Evolutionary conservation across 2,888 invertebrate species (phyloP), one percentile per base, ranked within the genome.

Genomic region (Tridacna crocea): DNA sequence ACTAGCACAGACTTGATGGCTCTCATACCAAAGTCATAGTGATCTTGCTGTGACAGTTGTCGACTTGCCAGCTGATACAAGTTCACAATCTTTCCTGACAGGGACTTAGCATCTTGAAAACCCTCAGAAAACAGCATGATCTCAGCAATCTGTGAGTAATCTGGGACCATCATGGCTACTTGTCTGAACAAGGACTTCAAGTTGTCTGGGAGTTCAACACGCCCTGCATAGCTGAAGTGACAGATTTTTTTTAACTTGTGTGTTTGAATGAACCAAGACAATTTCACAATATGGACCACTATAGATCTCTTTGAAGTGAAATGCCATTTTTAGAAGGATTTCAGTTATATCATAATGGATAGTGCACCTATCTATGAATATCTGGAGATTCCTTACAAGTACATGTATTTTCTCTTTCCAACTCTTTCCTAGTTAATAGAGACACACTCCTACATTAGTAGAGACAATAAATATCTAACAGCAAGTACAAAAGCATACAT

Each of bases 151-250:
- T 92, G 91, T 0, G 92, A 90, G 80, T 94, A 94, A 83, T 94
- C 93, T 10, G 94, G 94, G 6, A 94, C 94, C 94, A 94, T 94
- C 94, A 94, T 94, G 76, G 94, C 94, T 26, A 94, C 94, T 1
- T 92, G 93, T 22, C 94, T 91, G 89, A 94, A 94, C 82, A 94
- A 83, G 8, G 93, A 93, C 88, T 94, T 94, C 82, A 94, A 87
- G 88, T 94, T 94, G 89, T 94, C 94, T 0, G 94, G 94, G 47
- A 94, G 89, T 81, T 94, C 94, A 36, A 94, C 94, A 79, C 94
- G 90, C 10, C 94, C 94, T 17, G 94, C 93, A 88, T 94, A 94
- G 10, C 93, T 94, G 80, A 13, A 66, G 24, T 22, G n/a, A n/a
- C 13, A 61, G 36, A n/a, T n/a, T n/a, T n/a, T n/a, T n/a, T n/a